Evolutionary conservation across 1,140 invertebrate genomes (phyloP).

Genomic region (Brachionus koreanus): DNA sequence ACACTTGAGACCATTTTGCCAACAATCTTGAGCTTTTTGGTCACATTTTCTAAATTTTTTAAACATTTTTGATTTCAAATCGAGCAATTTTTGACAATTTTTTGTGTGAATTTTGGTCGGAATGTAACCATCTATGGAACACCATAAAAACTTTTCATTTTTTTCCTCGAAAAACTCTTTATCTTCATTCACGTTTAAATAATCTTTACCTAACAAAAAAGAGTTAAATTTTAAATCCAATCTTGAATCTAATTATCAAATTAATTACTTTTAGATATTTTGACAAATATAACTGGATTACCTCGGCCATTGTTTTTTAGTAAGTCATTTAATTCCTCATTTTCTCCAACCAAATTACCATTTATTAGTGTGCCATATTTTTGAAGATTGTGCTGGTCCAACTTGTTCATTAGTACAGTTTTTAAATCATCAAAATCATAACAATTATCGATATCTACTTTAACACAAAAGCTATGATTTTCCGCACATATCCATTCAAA

Average conservation of each 20-base stretch:
- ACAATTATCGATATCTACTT: background rate
- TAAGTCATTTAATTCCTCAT: background rate
- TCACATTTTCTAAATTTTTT: background rate
- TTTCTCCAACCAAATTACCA: background rate
- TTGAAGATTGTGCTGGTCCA: background rate
- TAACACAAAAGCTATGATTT: background rate
- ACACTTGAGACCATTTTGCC: background rate
- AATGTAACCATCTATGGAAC: background rate
- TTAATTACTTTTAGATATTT: background rate
- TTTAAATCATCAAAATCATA: background rate
- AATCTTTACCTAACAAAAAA: background rate
- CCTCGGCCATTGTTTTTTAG: background rate
- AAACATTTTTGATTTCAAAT: background rate
- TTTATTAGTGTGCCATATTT: background rate
- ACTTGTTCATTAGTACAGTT: background rate
- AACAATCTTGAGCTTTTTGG: background rate
- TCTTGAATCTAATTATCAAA: background rate
- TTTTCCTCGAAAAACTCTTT: background rate
- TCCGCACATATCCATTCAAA: background rate
- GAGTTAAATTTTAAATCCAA: background rate
- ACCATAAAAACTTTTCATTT: background rate
- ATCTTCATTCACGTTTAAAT: background rate
- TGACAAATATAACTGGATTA: background rate
- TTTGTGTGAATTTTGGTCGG: background rate
- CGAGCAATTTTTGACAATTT: background rate